phyloP scores from a whole-genome alignment of 2,888 invertebrate species.

The Calameuta idolon region DNA sequence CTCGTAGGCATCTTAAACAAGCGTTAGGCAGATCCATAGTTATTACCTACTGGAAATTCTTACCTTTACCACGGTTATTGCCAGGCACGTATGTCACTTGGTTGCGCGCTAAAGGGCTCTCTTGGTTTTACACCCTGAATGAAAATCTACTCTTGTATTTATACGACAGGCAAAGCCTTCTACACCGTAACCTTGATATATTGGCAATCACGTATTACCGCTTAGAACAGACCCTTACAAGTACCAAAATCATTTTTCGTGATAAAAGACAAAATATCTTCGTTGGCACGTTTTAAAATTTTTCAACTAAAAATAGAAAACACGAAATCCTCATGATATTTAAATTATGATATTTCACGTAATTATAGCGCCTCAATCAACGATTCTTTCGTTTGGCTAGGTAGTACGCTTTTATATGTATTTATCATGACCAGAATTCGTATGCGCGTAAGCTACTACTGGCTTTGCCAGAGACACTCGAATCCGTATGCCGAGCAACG shows the following conservation, averaged over 20 bases:
- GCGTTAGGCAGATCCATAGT: constrained; percentile 60
- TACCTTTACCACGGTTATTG: constrained; percentile 32
- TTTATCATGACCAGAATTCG: neutral
- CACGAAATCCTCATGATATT: neutral
- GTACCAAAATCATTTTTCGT: neutral
- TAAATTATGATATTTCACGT: neutral
- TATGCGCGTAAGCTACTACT: neutral
- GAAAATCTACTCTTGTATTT: constrained; percentile 55
- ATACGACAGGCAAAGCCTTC: constrained; percentile 48
- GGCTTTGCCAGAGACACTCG: neutral
- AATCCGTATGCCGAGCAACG: neutral
- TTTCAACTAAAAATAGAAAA: neutral
- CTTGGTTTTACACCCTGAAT: constrained; percentile 31
- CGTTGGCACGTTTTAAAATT: neutral
- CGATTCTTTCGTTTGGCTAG: neutral
- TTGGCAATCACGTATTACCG: constrained; percentile 23
- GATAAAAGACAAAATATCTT: neutral
- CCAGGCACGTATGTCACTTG: constrained; percentile 39
- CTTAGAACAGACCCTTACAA: neutral
- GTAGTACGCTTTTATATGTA: neutral
- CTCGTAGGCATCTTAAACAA: constrained; percentile 57
- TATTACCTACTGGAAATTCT: constrained; percentile 42
- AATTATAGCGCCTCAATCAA: neutral
- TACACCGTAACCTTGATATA: constrained; percentile 47
- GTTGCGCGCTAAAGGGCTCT: neutral